Percentiles rank a stretch among this genome's conserved stretches.
Evolutionary conservation across 2,797 vertebrate species (phyloP).

Genomic region (Coreius guichenoti): DNA sequence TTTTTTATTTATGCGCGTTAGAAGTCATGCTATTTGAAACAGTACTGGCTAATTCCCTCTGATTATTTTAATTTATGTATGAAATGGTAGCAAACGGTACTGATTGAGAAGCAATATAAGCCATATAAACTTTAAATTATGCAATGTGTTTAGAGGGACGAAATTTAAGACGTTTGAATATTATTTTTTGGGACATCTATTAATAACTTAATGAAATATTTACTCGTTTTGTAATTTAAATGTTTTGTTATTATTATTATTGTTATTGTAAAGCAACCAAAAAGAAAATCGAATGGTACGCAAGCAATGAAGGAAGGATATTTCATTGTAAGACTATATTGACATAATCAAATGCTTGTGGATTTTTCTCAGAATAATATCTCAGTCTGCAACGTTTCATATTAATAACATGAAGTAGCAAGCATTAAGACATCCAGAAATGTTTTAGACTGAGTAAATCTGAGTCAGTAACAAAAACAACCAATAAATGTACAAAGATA

Average conservation of each 20-base stretch:
- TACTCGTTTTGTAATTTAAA: conserved; percentile 66
- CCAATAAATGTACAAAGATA: conserved; percentile 32
- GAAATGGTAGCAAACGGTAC: conserved; percentile 62
- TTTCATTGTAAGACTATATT: conserved; percentile 50
- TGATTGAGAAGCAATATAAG: conserved; percentile 64
- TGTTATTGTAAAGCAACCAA: conserved; percentile 58
- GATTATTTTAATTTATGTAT: conserved; percentile 64
- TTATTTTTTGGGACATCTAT: conserved; percentile 64
- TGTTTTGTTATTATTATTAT: conserved; percentile 57
- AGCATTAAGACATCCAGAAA: conserved; percentile 10
- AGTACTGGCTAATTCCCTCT: conserved; percentile 59
- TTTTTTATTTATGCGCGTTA: conserved; percentile 62
- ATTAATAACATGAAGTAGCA: conserved; percentile 16
- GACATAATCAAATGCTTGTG: conserved; percentile 37
- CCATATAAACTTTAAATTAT: conserved; percentile 69
- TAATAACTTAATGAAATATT: conserved; percentile 68
- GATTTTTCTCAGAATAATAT: conserved; percentile 40
- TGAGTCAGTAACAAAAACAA: background rate
- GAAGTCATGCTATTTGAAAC: conserved; percentile 58
- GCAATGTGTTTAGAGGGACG: conserved; percentile 62
- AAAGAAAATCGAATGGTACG: conserved; percentile 58
- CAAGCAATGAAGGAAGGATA: conserved; percentile 63
- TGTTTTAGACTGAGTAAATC: background rate
- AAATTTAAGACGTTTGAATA: conserved; percentile 63
- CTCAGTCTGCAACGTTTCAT: conserved; percentile 11